Base-by-base conservation (phyloP, 2,113 vertebrate species). In the Bettongia penicillata region DNA sequence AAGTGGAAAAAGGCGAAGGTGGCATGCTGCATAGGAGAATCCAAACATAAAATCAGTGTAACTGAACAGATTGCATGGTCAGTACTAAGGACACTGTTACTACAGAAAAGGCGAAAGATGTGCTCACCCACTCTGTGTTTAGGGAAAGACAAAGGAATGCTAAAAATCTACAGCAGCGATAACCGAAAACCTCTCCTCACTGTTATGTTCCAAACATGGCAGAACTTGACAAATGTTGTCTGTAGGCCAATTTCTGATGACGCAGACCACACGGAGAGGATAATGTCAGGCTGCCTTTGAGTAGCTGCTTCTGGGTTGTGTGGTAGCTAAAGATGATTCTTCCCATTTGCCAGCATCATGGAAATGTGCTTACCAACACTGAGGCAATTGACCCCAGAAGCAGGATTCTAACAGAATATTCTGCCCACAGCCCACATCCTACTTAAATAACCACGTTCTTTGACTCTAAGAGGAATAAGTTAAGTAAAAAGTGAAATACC, bases 241-340 rank as follows among this genome's bases (percentile, higher is more conserved):
- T 92, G n/a, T 89, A 61, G 92, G 57, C 61, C 31, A 3, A 51
- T 51, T 37, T 31, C 2, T 57, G 22, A 37, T 93, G 51, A 51
- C 26, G 57, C 31, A 55, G 26, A 48, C 91, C 50, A 6, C 24
- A 9, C 91, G 89, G 92, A 93, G 77, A 91, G 55, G 31, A 53
- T 43, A 94, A 53, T 68, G 16, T 94, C 25, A 77, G 22, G 23
- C 26, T 51, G n/a, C 28, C 93, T 10, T 57, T 57, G 92, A 93
- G 92, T 93, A 95, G 51, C 10, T 89, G 92, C n/a, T 94, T 96
- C 90, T 53, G 91, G n/a, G 50, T 93, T 93, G 92, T 94, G 95
- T 93, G 93, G 48, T 93, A 14, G 55, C 6, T 25, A 24, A 91
- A 55, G 94, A 23, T 51, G 31, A 50, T 51, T 91, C 55, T 91